Base-by-base conservation (phyloP, 1,140 invertebrate genomes). In the Ladona fulva region DNA sequence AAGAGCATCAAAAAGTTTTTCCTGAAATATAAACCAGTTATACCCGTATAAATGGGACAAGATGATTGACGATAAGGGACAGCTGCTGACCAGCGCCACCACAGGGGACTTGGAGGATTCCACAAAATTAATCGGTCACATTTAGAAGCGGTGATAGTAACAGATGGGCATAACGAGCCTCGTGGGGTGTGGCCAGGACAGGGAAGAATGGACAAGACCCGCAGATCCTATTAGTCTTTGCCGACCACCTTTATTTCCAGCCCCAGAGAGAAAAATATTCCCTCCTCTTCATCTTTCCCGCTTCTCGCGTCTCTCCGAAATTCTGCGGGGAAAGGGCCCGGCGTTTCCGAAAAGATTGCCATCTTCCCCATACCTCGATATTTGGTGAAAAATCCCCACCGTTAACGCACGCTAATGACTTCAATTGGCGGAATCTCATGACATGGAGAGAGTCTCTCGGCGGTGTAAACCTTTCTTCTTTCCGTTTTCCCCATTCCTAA, bases 91-190 rank as follows among this genome's bases (percentile, higher is more conserved):
- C 52, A 66, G 3, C 52, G 52, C 52, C 52, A 66, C 52, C 52
- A 12, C 52, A 12, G n/a, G 52, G n/a, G 52, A 1, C n/a, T 3
- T 12, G 14, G 12, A 19, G 52, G 52, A 66, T 66, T 6, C 52
- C 52, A 66, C 52, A 22, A 66, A 66, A 66, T 66, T 66, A 66
- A 66, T 66, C 52, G 52, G 52, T 66, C 52, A 12, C 52, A 66
- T 66, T 66, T 66, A 66, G 52, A 22, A 66, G 52, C 52, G 16
- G 52, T 66, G 52, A 66, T 66, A 12, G 52, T 66, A 22, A 66
- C 52, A 66, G 52, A 66, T 66, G 14, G 52, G 52, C n/a, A 16
- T 66, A 66, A 66, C 52, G 52, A 66, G 52, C 14, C 52, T 22
- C 52, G 52, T 22, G 52, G 52, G 52, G 52, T 66, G 52, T 66